phyloP scores from a whole-genome alignment of 2,113 vertebrate genomes.

The Dicrurus megarhynchus region DNA sequence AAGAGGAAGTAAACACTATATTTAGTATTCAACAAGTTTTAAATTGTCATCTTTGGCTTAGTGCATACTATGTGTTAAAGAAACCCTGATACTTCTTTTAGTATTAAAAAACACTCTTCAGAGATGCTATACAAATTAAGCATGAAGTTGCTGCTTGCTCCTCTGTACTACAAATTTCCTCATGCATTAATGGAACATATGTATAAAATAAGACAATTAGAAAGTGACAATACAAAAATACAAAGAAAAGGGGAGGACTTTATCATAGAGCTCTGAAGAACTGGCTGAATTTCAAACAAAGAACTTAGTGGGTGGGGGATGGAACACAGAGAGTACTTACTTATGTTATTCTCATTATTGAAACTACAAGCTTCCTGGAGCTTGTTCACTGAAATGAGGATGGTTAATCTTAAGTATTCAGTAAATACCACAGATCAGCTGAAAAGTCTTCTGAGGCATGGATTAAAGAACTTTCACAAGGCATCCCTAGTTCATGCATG shows the following conservation, averaged over 20 bases:
- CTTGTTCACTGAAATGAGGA: background rate
- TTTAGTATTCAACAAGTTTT: background rate
- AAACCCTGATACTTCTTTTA: background rate
- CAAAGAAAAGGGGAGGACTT: background rate
- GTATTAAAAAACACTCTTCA: background rate
- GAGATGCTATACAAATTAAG: background rate
- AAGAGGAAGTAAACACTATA: background rate
- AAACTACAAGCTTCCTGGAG: background rate
- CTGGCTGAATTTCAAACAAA: background rate
- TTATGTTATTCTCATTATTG: background rate
- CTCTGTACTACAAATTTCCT: background rate
- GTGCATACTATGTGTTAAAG: background rate
- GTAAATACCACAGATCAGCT: constrained; percentile 14
- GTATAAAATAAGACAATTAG: background rate
- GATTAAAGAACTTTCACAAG: background rate
- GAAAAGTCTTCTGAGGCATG: background rate
- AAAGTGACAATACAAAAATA: background rate
- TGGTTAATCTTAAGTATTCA: background rate
- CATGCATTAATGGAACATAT: background rate
- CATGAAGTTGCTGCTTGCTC: background rate
- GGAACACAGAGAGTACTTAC: background rate
- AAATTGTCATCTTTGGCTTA: background rate
- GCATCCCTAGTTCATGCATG: background rate
- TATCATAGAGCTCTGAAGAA: background rate
- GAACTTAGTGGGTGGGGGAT: background rate